Conservation (phyloP, 2,113 vertebrate genomes). For the Phylloscopus trochilus region DNA sequence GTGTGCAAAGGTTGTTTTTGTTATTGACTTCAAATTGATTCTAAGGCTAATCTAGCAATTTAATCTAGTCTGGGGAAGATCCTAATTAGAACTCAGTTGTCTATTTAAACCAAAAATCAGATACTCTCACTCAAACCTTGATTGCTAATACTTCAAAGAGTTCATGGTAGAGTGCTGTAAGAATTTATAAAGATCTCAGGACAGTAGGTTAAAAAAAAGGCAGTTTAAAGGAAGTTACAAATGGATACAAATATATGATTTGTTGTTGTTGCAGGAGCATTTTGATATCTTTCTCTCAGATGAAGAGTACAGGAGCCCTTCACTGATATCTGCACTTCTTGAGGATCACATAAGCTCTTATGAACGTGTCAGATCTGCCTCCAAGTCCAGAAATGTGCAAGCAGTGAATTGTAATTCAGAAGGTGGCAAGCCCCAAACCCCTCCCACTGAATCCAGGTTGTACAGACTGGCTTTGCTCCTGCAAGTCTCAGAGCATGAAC, state of each 20-base stretch:
- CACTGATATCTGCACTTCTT: constrained; percentile 76
- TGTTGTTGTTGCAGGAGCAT: constrained; percentile 75
- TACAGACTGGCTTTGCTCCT: constrained; percentile 82
- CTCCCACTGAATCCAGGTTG: constrained; percentile 71
- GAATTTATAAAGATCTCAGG: background rate
- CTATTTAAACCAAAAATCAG: background rate
- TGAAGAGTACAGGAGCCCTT: constrained; percentile 79
- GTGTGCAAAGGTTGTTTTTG: background rate
- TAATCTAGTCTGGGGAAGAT: background rate
- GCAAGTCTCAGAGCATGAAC: constrained; percentile 77
- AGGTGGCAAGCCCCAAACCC: constrained; percentile 45
- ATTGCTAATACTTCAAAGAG: background rate
- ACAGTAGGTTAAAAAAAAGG: background rate
- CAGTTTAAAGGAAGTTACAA: background rate
- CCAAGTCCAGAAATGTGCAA: background rate
- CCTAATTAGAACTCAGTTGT: background rate
- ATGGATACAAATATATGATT: background rate
- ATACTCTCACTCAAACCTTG: background rate
- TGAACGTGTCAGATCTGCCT: constrained; percentile 62
- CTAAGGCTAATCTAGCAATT: background rate
- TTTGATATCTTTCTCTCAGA: constrained; percentile 87
- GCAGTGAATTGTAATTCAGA: constrained; percentile 46
- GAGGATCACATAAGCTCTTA: constrained; percentile 81
- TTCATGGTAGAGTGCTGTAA: background rate
- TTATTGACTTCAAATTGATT: background rate